Evolutionary conservation across 2,797 vertebrate genomes (phyloP), one percentile per base, ranked within the genome.

Genomic region (Syngnathus rostellatus): DNA sequence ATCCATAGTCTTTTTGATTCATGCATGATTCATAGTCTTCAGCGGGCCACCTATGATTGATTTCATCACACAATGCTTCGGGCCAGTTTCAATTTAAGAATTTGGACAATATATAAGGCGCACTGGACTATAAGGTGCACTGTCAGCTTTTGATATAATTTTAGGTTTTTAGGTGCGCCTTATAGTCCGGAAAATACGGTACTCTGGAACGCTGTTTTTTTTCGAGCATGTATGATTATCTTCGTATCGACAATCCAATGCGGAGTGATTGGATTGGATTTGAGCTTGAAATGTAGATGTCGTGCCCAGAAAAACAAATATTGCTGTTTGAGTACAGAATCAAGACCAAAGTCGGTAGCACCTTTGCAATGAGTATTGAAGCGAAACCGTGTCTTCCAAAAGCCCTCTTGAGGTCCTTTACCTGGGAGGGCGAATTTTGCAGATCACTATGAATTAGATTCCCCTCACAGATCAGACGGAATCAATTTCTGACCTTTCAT

Each of bases 401-500:
- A 45, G 38, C 61, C 50, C 17, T 61, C n/a, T 61, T 54, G 55
- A 81, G 76, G 67, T 78, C 68, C 41, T 63, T 23, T 58, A 69
- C 71, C 79, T 76, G 50, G 63, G 72, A 63, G 17, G 73, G 55
- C 71, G 54, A 76, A 17, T 76, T 74, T 77, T 78, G 68, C 72
- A 74, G 65, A 67, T 82, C 68, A 68, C 68, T 48, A 67, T 72
- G 68, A 69, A 66, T 85, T 81, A 82, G 76, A 87, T 87, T 85
- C 79, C 68, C 60, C 66, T 66, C 62, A 48, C 74, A 82, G 82
- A 86, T 88, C 75, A 81, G 72, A 79, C 64, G 50, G 75, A 83
- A 79, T 62, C 48, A 68, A 83, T 86, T 81, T 81, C 76, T 80
- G 79, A 84, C 79, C 78, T 68, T 78, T 84, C 72, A 73, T 73